A percentile compares a stretch with the other conserved stretches of the same genome.
Evolutionary conservation across 2,797 vertebrate species (phyloP).

Genomic region (Sandelia bainsii): DNA sequence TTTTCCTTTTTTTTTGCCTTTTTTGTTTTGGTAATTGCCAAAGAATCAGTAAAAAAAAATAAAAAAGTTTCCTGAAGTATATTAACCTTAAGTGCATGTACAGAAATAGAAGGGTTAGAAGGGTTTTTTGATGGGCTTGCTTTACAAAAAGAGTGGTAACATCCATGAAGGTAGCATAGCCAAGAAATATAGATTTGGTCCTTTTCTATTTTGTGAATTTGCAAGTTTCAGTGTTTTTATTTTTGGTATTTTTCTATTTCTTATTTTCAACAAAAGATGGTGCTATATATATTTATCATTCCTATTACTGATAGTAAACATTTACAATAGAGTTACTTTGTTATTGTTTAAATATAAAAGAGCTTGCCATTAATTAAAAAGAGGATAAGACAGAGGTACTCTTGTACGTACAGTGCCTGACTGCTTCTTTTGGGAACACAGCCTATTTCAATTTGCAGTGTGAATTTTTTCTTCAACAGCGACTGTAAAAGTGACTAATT

Average conservation of each 20-base stretch:
- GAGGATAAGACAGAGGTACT: constrained; percentile 72
- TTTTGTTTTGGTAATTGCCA: constrained; percentile 75
- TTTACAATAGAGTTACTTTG: constrained; percentile 78
- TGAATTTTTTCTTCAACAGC: constrained; percentile 55
- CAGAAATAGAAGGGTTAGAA: constrained; percentile 68
- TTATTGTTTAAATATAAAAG: constrained; percentile 84
- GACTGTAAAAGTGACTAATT: constrained; percentile 61
- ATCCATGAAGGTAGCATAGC: constrained; percentile 68
- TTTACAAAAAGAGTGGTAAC: constrained; percentile 72
- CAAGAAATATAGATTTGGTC: constrained; percentile 59
- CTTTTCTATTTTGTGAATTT: constrained; percentile 77
- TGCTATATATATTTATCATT: constrained; percentile 99
- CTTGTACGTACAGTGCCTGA: constrained; percentile 79
- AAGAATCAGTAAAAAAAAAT: constrained; percentile 63
- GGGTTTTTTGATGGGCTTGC: constrained; percentile 62
- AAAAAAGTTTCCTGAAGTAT: constrained; percentile 66
- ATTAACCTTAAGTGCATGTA: constrained; percentile 86
- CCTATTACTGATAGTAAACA: constrained; percentile 88
- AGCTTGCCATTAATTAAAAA: constrained; percentile 73
- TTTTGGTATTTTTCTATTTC: constrained; percentile 81
- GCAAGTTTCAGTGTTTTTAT: constrained; percentile 73
- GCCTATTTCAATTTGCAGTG: constrained; percentile 52
- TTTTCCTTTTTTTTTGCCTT: constrained; percentile 53
- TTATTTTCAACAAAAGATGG: constrained; percentile 89
- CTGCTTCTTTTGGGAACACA: constrained; percentile 73